A percentile compares a stretch with the other conserved stretches of the same genome.
Conservation (phyloP, 2,113 vertebrate species). For the Riparia riparia region DNA sequence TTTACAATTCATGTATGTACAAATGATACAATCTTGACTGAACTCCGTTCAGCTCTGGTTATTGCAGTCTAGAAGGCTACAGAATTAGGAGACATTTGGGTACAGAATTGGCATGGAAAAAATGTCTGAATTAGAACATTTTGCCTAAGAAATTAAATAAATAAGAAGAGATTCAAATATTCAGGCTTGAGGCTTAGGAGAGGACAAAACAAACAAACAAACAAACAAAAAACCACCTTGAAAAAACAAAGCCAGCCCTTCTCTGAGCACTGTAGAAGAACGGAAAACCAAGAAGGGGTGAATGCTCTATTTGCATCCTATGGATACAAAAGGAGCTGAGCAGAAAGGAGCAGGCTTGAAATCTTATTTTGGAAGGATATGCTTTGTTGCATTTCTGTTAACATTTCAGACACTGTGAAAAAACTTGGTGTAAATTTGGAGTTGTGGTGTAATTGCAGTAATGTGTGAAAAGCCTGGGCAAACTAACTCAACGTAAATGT, state of each 20-base stretch:
- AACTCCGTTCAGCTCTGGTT: not conserved
- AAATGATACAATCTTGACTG: not conserved
- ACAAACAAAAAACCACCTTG: not conserved
- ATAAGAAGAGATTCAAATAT: constrained; percentile 14
- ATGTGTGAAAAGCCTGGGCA: not conserved
- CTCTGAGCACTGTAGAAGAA: not conserved
- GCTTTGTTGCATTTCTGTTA: not conserved
- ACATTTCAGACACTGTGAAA: not conserved
- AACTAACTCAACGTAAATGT: not conserved
- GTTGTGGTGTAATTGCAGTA: constrained; percentile 1
- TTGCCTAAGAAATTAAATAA: not conserved
- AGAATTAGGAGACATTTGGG: not conserved
- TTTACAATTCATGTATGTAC: not conserved
- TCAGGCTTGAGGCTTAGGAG: not conserved
- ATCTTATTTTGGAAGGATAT: not conserved
- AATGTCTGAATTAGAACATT: not conserved
- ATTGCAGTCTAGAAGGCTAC: not conserved
- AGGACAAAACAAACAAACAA: not conserved
- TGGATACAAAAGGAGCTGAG: not conserved
- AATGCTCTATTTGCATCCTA: not conserved
- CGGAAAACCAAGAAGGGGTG: not conserved
- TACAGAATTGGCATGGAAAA: not conserved
- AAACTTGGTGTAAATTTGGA: not conserved
- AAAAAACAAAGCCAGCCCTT: not conserved
- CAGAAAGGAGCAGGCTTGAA: not conserved